phyloP scores from a whole-genome alignment of 2,113 vertebrate species.

The Vombatus ursinus region DNA sequence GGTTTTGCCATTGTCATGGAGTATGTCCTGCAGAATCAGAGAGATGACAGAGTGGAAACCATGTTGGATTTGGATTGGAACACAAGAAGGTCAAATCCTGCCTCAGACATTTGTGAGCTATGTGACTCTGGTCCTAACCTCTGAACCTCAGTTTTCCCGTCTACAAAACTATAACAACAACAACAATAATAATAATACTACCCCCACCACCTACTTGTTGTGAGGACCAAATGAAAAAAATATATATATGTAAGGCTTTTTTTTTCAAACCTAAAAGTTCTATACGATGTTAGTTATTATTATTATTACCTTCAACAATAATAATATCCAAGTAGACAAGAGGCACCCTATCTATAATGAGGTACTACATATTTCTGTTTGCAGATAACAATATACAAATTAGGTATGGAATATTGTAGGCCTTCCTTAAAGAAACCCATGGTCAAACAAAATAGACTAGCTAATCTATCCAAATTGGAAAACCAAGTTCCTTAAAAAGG shows the following conservation, averaged over 20 bases:
- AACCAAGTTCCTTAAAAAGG: background rate
- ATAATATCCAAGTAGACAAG: background rate
- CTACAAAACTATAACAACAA: background rate
- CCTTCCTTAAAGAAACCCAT: background rate
- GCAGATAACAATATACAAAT: background rate
- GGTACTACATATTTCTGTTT: background rate
- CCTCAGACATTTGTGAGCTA: background rate
- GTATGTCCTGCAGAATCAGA: background rate
- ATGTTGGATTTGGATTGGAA: background rate
- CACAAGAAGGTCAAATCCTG: background rate
- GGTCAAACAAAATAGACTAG: background rate
- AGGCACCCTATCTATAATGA: background rate
- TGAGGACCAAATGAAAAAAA: background rate
- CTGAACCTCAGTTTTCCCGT: background rate
- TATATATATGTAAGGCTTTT: background rate
- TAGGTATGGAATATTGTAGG: background rate
- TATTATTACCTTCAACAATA: background rate
- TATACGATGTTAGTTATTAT: background rate
- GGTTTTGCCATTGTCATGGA: background rate
- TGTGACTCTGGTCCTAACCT: background rate
- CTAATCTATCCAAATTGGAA: background rate
- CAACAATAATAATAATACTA: no score
- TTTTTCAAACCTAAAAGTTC: background rate
- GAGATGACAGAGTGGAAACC: no score
- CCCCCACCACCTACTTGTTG: background rate